Percentiles rank a stretch among this genome's conserved stretches.
Evolutionary conservation across 2,888 invertebrate species (phyloP).

Genomic region (Lasioglossum pauxillum): DNA sequence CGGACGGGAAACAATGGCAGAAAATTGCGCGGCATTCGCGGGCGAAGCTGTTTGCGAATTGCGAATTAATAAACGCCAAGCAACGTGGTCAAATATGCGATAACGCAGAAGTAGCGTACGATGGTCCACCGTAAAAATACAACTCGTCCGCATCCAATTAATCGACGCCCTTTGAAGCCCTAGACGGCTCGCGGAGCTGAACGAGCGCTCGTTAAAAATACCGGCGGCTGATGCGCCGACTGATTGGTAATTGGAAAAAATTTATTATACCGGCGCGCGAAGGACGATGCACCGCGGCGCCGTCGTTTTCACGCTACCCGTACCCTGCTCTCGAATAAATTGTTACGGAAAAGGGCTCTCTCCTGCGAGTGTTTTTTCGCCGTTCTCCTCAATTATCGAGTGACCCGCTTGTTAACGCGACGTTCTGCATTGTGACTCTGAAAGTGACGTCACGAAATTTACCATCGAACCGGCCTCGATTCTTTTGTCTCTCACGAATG

Average conservation of each 20-base stretch:
- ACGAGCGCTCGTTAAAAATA: conserved; percentile 14
- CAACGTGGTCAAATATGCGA: not conserved
- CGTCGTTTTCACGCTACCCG: not conserved
- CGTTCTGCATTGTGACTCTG: not conserved
- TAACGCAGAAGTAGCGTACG: not conserved
- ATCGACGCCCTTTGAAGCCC: conserved; percentile 26
- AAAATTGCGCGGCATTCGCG: not conserved
- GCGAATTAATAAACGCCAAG: not conserved
- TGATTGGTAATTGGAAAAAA: conserved; percentile 24
- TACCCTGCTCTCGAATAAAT: not conserved
- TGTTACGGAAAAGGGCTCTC: not conserved
- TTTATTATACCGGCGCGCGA: not conserved
- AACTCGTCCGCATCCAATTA: conserved; percentile 34
- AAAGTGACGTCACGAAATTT: conserved; percentile 3
- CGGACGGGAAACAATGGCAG: not conserved
- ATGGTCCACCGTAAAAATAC: not conserved
- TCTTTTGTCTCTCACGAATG: not conserved
- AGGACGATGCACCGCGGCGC: not conserved
- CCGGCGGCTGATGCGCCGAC: not conserved
- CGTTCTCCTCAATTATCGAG: not conserved
- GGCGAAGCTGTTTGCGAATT: not conserved
- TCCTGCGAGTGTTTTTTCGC: not conserved
- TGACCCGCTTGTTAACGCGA: not conserved
- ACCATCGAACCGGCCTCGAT: not conserved
- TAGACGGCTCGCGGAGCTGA: not conserved